Conservation (phyloP, 2,797 vertebrate species). For the Rhincodon typus region DNA sequence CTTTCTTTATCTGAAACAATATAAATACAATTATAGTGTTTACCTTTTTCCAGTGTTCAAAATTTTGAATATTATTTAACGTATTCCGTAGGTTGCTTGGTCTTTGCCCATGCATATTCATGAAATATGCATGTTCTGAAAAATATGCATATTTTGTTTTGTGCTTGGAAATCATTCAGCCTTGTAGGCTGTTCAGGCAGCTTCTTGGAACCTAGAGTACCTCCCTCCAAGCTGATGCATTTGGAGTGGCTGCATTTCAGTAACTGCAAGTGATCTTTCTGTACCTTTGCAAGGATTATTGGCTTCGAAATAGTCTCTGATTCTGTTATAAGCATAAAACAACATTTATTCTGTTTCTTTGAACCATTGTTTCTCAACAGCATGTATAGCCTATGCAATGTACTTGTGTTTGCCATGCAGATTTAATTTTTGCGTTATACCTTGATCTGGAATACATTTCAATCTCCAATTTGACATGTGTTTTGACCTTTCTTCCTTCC, state of each 20-base stretch:
- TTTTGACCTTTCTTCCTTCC: background rate
- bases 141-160: background rate
- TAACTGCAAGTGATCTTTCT: background rate
- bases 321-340: background rate
- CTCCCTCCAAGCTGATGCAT: background rate
- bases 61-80: background rate
- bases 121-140: background rate
- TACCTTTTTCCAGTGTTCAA: background rate
- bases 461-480: background rate
- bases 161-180: background rate
- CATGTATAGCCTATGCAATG: background rate
- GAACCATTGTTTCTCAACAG: background rate
- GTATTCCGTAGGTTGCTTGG: background rate
- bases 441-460: background rate
- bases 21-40: background rate
- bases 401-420: background rate
- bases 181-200: background rate
- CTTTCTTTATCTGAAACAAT: background rate
- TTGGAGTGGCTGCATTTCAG: background rate
- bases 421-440: background rate
- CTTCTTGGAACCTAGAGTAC: background rate
- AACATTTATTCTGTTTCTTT: background rate
- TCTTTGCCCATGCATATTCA: background rate
- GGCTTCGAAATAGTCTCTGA: background rate
- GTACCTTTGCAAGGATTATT: background rate